phyloP scores from a whole-genome alignment of 1,140 invertebrate genomes.

The Caerostris darwini region DNA sequence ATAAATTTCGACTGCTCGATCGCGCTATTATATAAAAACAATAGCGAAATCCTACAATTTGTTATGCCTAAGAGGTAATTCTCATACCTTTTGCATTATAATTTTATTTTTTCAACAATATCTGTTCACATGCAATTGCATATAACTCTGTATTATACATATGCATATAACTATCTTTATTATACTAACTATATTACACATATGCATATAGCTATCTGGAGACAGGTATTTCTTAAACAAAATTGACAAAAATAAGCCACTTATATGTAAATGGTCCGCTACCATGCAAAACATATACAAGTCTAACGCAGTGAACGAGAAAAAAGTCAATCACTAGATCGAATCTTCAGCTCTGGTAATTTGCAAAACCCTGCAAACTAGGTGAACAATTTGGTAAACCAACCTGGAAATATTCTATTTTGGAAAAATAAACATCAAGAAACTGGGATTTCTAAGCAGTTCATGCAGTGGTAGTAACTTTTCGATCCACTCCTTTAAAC shows the following conservation, averaged over 20 bases:
- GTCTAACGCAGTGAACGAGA: background rate
- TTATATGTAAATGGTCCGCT: background rate
- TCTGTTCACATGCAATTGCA: too few species aligned
- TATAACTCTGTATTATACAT: too few species aligned
- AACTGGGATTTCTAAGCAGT: background rate
- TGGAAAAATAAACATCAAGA: background rate
- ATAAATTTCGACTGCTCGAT: too few species aligned
- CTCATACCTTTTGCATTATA: too few species aligned
- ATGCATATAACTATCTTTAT: too few species aligned
- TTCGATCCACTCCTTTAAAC: background rate
- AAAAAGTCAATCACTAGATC: conserved; percentile 37
- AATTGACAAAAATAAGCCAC: background rate
- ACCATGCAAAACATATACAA: background rate
- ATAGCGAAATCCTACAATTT: too few species aligned
- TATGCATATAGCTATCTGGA: too few species aligned
- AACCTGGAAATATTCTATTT: conserved; percentile 33
- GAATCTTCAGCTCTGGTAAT: conserved; percentile 13
- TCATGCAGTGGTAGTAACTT: background rate
- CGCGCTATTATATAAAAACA: too few species aligned
- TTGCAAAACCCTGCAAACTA: background rate
- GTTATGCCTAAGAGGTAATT: too few species aligned
- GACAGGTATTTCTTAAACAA: too few species aligned
- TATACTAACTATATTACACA: too few species aligned
- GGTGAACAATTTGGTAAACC: background rate
- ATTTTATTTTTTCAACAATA: too few species aligned